Base-by-base conservation (phyloP, 2,888 invertebrate species). In the Craniophora ligustri region DNA sequence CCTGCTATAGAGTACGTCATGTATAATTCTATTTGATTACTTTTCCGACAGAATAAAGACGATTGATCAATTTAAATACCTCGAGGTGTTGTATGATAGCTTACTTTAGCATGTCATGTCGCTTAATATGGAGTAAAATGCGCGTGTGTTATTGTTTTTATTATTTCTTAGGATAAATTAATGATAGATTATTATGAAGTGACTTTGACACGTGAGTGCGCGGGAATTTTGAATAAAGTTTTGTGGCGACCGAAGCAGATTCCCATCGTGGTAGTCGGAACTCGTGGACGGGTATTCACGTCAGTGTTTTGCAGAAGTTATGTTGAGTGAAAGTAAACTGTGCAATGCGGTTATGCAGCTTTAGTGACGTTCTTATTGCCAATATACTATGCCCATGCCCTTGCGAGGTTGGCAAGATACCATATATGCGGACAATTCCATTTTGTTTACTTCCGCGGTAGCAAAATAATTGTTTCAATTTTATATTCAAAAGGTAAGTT, bases 151-250 rank as follows among this genome's bases (percentile, higher is more conserved):
- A 62, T 59, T 67, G 74, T 72, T 55, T 57, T 53, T 44, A 60
- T 39, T 49, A 39, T 36, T 54, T 78, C 54, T 46, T 70, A 39
- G 53, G 67, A 53, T 21, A 56, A 55, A 71, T 66, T 72, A 38
- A 14, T 55, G 39, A 62, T 62, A 61, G 54, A 50, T 70, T 66
- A 41, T 60, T 64, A 63, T 71, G 70, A 64, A 75, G 67, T 85
- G 87, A 88, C 84, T 84, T 84, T 91, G 87, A 89, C 88, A 85
- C 83, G 79, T 76, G 70, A 76, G 73, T 68, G 78, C 84, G 91
- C 91, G 91, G 87, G 88, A 88, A 85, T 76, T 88, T 90, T 58
- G 59, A 87, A 61, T 75, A 61, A 46, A 75, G 54, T 74, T 75
- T 64, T 59, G 55, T 36, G 55, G 44, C 11, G 35, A 50, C 15